Percentiles rank a stretch among this genome's conserved stretches.
phyloP scores from a whole-genome alignment of 2,888 invertebrate species.

The Seira ritae region DNA sequence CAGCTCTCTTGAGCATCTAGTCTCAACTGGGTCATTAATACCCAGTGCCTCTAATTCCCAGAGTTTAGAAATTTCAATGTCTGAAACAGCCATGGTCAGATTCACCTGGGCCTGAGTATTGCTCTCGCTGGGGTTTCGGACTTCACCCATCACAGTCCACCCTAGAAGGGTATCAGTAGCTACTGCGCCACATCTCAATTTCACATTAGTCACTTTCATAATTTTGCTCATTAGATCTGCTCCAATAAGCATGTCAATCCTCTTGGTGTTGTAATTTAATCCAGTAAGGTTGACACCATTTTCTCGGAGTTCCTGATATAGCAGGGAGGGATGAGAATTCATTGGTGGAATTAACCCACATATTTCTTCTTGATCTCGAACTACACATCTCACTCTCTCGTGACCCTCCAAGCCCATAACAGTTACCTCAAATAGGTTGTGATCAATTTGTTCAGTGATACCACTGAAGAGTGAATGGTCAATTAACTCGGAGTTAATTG shows the following conservation, averaged over 20 bases:
- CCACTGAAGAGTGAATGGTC: constrained; percentile 70
- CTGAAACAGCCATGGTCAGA: neutral
- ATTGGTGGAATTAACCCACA: too few relatives aligned
- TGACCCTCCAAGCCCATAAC: too few relatives aligned
- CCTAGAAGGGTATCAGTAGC: neutral
- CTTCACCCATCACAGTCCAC: constrained; percentile 7
- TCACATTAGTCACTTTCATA: neutral
- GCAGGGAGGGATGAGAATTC: neutral
- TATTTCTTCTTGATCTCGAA: too few relatives aligned
- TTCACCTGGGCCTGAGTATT: neutral
- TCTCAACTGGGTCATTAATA: constrained; percentile 73
- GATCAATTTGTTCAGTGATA: too few relatives aligned
- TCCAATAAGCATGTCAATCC: constrained; percentile 1
- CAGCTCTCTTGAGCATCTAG: constrained; percentile 57
- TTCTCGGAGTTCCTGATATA: neutral
- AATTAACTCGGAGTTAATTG: constrained; percentile 53
- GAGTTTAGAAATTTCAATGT: constrained; percentile 30
- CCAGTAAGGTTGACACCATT: neutral
- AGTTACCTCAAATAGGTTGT: too few relatives aligned
- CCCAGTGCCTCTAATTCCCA: constrained; percentile 74
- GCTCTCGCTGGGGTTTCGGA: too few relatives aligned
- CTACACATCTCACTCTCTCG: too few relatives aligned
- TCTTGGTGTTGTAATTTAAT: neutral
- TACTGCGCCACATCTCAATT: neutral
- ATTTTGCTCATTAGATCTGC: neutral